Base-by-base conservation (phyloP, 2,113 vertebrate species). In the Pristiophorus japonicus region DNA sequence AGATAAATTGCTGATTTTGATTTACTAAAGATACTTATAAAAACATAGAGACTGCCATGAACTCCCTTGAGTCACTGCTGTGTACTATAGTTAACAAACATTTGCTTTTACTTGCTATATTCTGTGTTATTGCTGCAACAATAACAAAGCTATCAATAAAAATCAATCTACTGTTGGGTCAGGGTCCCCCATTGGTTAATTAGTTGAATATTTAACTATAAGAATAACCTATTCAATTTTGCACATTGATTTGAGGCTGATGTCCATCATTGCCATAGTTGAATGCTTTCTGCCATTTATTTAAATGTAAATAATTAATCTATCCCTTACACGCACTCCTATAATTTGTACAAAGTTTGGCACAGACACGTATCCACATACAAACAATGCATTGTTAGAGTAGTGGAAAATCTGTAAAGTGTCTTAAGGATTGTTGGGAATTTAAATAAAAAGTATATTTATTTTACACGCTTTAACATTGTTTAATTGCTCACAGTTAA, bases 241-340 rank as follows among this genome's bases (percentile, higher is more conserved):
- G 92, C 63, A 47, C 20, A 27, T 94, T 70, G 65, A 70, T 94
- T 94, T 47, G 24, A 70, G 92, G 3, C 22, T 47, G 38, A 94
- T 67, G 20, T 47, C 42, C 45, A 27, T 45, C 20, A 45, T 67
- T 24, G 20, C n/a, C 63, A 12, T 42, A 30, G 30, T 6, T 62
- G 51, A 94, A 45, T 94, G 38, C 38, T 66, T 67, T 30, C 42
- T 94, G 42, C 42, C 42, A 67, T 47, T 70, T 67, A 47, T 47
- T 66, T 67, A 4, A 94, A 70, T 67, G 92, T 70, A 42, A 94
- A 70, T 94, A 94, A 94, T 70, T 67, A 67, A 94, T 70, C 42
- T 47, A n/a, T 22, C 3, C 27, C 16, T 6, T 94, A 20, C 55
- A 59, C 85, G 1, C 22, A 34, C 24, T 59, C 75, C 24, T 55